Base-by-base conservation (phyloP, 2,113 vertebrate genomes). In the Nothocercus nigrocapillus region DNA sequence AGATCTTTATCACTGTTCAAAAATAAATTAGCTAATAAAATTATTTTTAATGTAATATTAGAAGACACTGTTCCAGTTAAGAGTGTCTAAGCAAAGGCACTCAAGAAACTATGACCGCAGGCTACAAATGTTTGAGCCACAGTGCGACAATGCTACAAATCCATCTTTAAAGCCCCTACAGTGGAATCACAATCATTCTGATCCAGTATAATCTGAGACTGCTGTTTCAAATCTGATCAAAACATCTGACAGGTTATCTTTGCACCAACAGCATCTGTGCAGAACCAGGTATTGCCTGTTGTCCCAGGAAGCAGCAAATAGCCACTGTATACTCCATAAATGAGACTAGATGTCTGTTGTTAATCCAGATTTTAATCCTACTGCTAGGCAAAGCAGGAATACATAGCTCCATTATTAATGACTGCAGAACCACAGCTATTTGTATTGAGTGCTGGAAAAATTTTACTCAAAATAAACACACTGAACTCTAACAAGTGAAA, bases 1-100 rank as follows among this genome's bases (percentile, higher is more conserved):
- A 80, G 87, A 88, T 93, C 58, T 40, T 62, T 91, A 95, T 88
- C 93, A 85, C 12, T 27, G 85, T 83, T 92, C 83, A 58, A 96
- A 92, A 94, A 85, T 59, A 95, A 93, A 89, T 67, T 80, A 91
- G 12, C 15, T 63, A 80, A 63, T 6, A 82, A 76, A 85, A 80
- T 88, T 61, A 85, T 91, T 93, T 92, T 92, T 85, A 85, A 91
- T 76, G n/a, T 45, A 89, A 22, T 74, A 74, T 66, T 64, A 82
- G 38, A 91, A 69, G 62, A 89, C 40, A 2, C 38, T 45, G 75
- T 87, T 92, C 62, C 28, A 89, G 49, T 79, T 91, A 73, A 85
- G 40, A 53, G 17, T 19, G n/a, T 11, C 14, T 53, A 51, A 4
- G 24, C n/a, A 63, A 72, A 53, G 45, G 24, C 82, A 21, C 66